Evolutionary conservation across 2,888 invertebrate genomes (phyloP).

Genomic region (Tenthredo mesomela): DNA sequence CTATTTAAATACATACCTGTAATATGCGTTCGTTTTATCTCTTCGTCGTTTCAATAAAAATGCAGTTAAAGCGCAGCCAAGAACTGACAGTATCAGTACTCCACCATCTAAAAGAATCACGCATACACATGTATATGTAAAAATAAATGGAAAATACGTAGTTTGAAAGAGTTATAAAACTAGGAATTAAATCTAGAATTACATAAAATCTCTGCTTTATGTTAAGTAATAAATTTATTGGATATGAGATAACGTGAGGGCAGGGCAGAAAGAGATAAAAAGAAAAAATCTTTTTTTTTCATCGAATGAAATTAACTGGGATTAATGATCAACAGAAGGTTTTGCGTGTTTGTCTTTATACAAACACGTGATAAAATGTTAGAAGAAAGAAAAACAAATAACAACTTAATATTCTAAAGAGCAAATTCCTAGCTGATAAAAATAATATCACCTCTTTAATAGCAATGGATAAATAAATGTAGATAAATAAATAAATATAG

Average conservation of each 20-base stretch:
- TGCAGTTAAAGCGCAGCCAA: conserved; percentile 55
- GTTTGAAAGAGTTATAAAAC: background rate
- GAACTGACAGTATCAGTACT: conserved; percentile 56
- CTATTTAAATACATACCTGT: conserved; percentile 10
- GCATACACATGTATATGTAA: background rate
- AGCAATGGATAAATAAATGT: background rate
- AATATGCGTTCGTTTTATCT: conserved; percentile 54
- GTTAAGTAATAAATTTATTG: background rate
- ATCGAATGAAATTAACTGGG: background rate
- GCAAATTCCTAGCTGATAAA: background rate
- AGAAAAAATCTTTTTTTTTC: background rate
- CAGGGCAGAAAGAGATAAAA: background rate
- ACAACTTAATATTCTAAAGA: background rate
- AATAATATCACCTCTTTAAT: background rate
- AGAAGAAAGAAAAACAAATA: background rate
- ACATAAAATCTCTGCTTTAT: background rate
- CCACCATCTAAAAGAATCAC: conserved; percentile 59
- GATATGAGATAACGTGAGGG: background rate
- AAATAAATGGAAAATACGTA: background rate
- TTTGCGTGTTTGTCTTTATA: background rate
- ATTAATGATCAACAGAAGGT: background rate
- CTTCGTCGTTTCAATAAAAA: conserved; percentile 58
- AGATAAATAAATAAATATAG: background rate
- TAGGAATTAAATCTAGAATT: background rate
- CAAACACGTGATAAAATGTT: background rate